Conservation (phyloP, 1,140 invertebrate genomes). For the Pseudomyrmex concolor region DNA sequence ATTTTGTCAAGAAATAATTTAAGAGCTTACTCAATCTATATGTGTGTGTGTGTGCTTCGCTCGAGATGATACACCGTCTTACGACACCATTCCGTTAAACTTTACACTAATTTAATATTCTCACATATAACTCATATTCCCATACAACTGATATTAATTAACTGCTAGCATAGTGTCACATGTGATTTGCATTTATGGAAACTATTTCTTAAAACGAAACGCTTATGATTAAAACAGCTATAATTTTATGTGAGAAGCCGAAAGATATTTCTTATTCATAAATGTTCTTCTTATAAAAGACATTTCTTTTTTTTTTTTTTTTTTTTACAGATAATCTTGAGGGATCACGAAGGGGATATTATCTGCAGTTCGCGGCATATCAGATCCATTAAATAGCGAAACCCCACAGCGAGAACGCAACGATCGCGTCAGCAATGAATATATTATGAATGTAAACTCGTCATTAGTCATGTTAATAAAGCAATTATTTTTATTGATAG, state of each 20-base stretch:
- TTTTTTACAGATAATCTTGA: slow-evolving; percentile 11
- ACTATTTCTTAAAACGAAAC: slow-evolving; percentile 3
- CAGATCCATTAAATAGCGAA: slow-evolving; percentile 48
- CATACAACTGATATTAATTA: too few species aligned
- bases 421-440: slow-evolving; percentile 56
- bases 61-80: too few species aligned
- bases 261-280: slow-evolving; percentile 14
- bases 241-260: background rate
- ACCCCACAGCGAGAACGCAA: slow-evolving; percentile 44
- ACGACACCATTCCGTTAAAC: too few species aligned
- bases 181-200: too few species aligned
- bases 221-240: background rate
- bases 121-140: too few species aligned
- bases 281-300: background rate
- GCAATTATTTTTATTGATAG: slow-evolving; percentile 79
- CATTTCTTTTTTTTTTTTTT: background rate
- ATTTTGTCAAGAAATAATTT: background rate
- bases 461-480: slow-evolving; percentile 77
- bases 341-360: slow-evolving; percentile 1
- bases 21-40: background rate
- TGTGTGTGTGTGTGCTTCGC: background rate
- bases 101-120: too few species aligned
- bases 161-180: too few species aligned
- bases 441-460: slow-evolving; percentile 74
- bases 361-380: slow-evolving; percentile 35